Percentiles rank a stretch among this genome's conserved stretches.
Conservation (phyloP, 1,140 invertebrate species). For the Stegodyphus mimosarum region DNA sequence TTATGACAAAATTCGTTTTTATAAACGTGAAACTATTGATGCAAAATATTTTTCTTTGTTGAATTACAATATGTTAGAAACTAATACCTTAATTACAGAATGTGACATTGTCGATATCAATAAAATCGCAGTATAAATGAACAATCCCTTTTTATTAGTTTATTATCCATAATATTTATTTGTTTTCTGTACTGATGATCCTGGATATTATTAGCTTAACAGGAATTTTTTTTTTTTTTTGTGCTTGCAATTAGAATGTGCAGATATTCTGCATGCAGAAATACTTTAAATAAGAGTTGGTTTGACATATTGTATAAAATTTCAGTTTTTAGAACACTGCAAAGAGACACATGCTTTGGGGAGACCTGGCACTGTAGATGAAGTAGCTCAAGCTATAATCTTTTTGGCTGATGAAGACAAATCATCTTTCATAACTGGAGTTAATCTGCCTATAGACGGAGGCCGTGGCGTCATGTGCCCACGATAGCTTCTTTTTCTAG, state of each 20-base stretch:
- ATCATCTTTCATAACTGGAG: constrained; percentile 85
- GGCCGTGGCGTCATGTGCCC: constrained; percentile 83
- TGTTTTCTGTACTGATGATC: too few species aligned
- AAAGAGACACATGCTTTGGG: constrained; percentile 85
- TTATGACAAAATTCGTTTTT: too few species aligned
- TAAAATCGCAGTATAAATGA: too few species aligned
- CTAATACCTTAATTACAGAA: too few species aligned
- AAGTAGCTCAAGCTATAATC: constrained; percentile 85
- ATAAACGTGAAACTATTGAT: too few species aligned
- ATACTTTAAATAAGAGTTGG: background rate
- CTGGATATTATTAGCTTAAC: too few species aligned
- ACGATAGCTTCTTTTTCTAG: constrained; percentile 68
- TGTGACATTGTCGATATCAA: too few species aligned
- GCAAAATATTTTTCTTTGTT: too few species aligned
- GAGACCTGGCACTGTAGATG: constrained; percentile 78
- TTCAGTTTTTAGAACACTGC: constrained; percentile 77
- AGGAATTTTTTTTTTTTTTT: background rate
- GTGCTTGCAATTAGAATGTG: too few species aligned
- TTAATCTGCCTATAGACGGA: constrained; percentile 83
- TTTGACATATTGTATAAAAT: background rate
- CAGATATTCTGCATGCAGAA: background rate
- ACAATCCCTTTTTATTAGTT: too few species aligned
- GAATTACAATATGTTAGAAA: too few species aligned
- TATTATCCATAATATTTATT: too few species aligned
- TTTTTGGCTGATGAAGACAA: constrained; percentile 82